A percentile compares a stretch with the other conserved stretches of the same genome.
phyloP scores from a whole-genome alignment of 2,113 vertebrate species.

The Enhydra lutris region DNA sequence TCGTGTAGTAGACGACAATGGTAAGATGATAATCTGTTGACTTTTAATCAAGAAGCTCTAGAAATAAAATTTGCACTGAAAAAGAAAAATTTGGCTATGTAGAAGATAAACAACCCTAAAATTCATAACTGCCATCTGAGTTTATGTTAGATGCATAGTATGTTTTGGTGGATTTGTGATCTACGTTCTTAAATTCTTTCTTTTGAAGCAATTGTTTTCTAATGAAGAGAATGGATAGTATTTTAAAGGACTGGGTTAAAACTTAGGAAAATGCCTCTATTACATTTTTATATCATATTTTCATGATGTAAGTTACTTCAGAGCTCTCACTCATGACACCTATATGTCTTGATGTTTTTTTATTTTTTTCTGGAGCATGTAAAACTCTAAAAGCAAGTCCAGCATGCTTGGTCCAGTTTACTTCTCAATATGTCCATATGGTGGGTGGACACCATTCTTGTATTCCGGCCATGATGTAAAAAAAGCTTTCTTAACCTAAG shows the following conservation, averaged over 20 bases:
- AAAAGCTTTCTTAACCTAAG: background rate
- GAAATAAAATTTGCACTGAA: background rate
- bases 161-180: background rate
- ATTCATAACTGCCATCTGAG: background rate
- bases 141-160: background rate
- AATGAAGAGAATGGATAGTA: background rate
- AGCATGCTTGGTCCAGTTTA: background rate
- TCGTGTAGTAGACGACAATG: slow-evolving; percentile 98
- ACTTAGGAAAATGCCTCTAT: background rate
- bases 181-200: slow-evolving; percentile 2
- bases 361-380: background rate
- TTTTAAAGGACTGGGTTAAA: background rate
- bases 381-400: background rate
- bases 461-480: background rate
- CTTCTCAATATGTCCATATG: background rate
- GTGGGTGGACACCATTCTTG: background rate
- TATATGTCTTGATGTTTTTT: background rate
- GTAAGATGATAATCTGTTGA: slow-evolving; percentile 78
- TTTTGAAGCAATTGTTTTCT: slow-evolving; percentile 28
- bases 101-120: background rate
- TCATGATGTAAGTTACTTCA: background rate
- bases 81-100: background rate
- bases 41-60: background rate
- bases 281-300: background rate
- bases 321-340: background rate